Evolutionary conservation across 2,797 vertebrate species (phyloP), one percentile per base, ranked within the genome.

Genomic region (Tachyglossus aculeatus): DNA sequence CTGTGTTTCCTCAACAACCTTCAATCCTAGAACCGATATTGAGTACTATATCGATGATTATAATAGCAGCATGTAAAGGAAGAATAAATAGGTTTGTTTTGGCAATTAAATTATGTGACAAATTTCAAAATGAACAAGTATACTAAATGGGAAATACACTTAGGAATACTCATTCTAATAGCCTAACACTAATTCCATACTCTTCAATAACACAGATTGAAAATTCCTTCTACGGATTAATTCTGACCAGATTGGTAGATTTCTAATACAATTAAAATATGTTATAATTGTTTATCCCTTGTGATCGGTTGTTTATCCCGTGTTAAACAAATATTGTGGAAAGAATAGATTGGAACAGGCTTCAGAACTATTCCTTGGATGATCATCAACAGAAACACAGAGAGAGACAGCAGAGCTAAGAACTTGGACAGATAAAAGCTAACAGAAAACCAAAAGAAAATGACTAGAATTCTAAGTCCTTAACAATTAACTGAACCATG

Each of bases 401-500:
- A 76, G 44, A 52, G 62, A 72, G 69, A 82, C 25, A 66, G 72
- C 68, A 52, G 61, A 73, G 62, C 61, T 63, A 73, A 85, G 70
- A 83, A 79, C 71, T 83, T 87, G 82, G 80, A 83, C 74, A 85
- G 83, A 85, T 85, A 81, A 80, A 87, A 85, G 68, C 74, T 71
- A 87, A 76, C 73, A 86, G 66, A 77, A 75, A 84, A 71, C 57
- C 76, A 74, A 81, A 77, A 81, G 83, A 71, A 83, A 52, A 34
- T 69, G 82, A 78, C 61, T 72, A 64, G 63, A 85, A 81, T 87
- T 86, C 84, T 77, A 83, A 82, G 83, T 85, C 44, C 81, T 61
- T 83, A 66, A 70, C 66, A 74, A 66, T 71, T 86, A 88, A 56
- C 48, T 60, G 68, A 81, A 33, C 39, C 22, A 39, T 74, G 27